Conservation (phyloP, 2,113 vertebrate species). For the Myodes glareolus region DNA sequence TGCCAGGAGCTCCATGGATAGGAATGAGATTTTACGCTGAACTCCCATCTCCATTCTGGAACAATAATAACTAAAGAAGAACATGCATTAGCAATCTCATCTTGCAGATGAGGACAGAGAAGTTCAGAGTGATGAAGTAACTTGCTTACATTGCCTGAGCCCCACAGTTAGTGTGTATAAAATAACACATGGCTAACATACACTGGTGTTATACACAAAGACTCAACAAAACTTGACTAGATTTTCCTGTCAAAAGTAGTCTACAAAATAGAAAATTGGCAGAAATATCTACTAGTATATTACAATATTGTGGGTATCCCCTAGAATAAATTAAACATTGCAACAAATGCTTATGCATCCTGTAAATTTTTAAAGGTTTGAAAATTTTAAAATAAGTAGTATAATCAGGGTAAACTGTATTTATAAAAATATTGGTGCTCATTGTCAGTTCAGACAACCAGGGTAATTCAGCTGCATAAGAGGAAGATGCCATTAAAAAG, state of each 20-base stretch:
- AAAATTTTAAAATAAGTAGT: neutral
- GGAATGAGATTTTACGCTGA: neutral
- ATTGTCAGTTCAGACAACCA: neutral
- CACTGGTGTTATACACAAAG: neutral
- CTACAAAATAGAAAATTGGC: neutral
- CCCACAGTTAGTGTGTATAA: neutral
- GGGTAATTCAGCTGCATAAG: neutral
- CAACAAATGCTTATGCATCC: neutral
- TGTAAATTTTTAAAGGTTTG: neutral
- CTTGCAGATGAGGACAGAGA: neutral
- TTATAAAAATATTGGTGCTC: neutral
- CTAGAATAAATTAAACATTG: neutral
- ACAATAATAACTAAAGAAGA: neutral
- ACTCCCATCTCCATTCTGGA: neutral
- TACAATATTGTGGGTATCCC: neutral
- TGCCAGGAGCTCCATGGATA: neutral
- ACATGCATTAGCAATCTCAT: neutral
- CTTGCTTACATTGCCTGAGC: neutral
- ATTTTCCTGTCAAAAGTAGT: neutral
- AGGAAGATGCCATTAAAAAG: neutral
- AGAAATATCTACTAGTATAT: neutral
- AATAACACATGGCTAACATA: neutral
- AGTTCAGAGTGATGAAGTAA: neutral
- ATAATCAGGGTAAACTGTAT: neutral
- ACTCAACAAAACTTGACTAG: neutral